Base-by-base conservation (phyloP, 2,888 invertebrate genomes). In the Lordiphosa andalusiaca region DNA sequence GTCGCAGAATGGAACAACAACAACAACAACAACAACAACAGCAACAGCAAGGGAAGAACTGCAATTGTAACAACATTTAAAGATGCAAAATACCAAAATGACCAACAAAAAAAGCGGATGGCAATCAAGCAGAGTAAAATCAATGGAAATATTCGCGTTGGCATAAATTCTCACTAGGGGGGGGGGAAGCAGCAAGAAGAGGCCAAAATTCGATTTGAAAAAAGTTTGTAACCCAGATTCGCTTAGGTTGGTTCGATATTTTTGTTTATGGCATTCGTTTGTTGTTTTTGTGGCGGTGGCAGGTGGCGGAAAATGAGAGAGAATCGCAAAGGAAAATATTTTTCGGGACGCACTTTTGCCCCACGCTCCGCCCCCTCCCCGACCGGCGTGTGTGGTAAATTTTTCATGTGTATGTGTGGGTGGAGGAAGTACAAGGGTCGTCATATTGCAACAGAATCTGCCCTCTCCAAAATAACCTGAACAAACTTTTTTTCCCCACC, bases 121-220 rank as follows among this genome's bases (percentile, higher is more conserved):
- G 70, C 73, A 70, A 80, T 76, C 83, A 83, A 80, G 76, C 73
- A 75, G 62, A 64, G 73, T 63, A 66, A 77, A 77, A 77, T 77
- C 84, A 80, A 76, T 83, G 73, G 76, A 76, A 76, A 83, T 73
- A 83, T 80, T 83, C 77, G 71, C 73, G 63, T 56, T 83, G 84
- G 76, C 76, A 77, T 80, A 77, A 83, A 77, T 80, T 83, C 72
- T 63, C 69, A 33, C 62, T 37, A 47, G 10, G 40, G 16, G 16
- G 3, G 19, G 9, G 13, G 23, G n/a, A n/a, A n/a, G n/a, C 35
- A 48, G 49, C 13, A n/a, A 19, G 35, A 44, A 41, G 35, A 19
- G 7, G 7, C 9, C 30, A 57, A 60, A 70, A 62, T 60, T 67
- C 62, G 53, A 73, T 75, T 70, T 67, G 73, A 59, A 80, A 72